Base-by-base conservation (phyloP, 2,888 invertebrate genomes). In the Megalurothrips usitatus region DNA sequence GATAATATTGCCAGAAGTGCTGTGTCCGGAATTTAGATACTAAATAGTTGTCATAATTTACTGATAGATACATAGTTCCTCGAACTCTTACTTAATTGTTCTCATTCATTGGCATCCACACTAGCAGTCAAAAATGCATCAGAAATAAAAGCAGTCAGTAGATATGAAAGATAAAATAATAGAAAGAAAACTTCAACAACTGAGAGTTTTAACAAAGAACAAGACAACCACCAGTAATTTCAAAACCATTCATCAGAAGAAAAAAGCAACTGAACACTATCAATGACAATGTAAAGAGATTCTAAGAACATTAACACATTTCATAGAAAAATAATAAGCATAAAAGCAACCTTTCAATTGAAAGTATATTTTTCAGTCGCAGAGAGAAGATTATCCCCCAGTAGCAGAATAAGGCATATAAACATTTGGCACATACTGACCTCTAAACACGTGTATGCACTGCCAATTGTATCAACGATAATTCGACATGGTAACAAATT, bases 301-400 rank as follows among this genome's bases (percentile, higher is more conserved):
- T 26, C 23, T 26, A 10, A 75, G 58, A 75, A 75, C 68, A 26
- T 75, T 12, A 75, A 26, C 23, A 26, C 23, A 75, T 26, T 26
- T 14, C 14, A 26, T 75, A 75, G 68, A 75, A 75, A 75, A 75
- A 75, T 75, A 75, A 75, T 75, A 75, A 75, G 68, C 68, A 75
- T 75, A 26, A 17, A 58, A 17, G 58, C 58, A 58, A 19, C 19
- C 68, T 75, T 75, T 12, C 23, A 75, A 26, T 75, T 26, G 26
- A n/a, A 75, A 75, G 68, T 12, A 75, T 75, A 75, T 75, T 75
- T 26, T 26, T 75, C 68, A 75, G 68, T 75, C 68, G 26, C 68
- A 75, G 23, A 26, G 23, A 26, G 26, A 26, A 26, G 23, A 26
- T 12, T 26, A 12, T 75, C 23, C 11, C 68, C 23, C 12, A 26